Evolutionary conservation across 2,113 vertebrate genomes (phyloP), one percentile per base, ranked within the genome.

Genomic region (Calyptommatus sinebrachiatus): DNA sequence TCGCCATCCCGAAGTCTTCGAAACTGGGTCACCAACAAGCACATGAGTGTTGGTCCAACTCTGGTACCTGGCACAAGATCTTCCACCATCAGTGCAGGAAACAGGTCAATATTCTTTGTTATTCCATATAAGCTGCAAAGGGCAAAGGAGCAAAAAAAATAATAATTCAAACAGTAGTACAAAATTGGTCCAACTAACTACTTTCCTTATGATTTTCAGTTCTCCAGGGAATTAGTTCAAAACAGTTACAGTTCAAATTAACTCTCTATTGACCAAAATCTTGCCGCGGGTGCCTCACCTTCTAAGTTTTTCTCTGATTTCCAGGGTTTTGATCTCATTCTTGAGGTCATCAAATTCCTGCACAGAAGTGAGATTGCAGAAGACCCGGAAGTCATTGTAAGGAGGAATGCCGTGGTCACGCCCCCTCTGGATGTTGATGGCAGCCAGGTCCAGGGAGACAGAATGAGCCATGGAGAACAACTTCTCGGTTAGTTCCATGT

Each of bases 381-480:
- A 94, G 78, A 95, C 91, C 69, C 94, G 91, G 90, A 91, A 95
- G 89, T 95, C 94, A 0, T 95, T 95, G 83, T 95, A 95, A 8
- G 94, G 92, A 41, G 94, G 94, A 81, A 95, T 94, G 68, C 93
- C 94, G 0, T 95, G 94, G 79, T 95, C 94, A 50, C 94, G 76
- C 0, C 93, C 93, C 35, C 94, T 87, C 77, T 94, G 94, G 86
- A 95, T 93, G 79, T 95, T 95, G 87, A 94, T 94, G 70, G 94
- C 94, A 0, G 94, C 94, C 80, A 95, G 87, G 85, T 95, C 94
- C 81, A 95, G 79, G 0, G 94, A 93, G 79, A 95, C 93, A 0
- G 94, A 90, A 72, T 95, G 94, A 0, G 88, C 94, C 92, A 94
- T 93, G 57, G 93, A 94, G 82, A 95, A 95, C 24, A 95, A 91